Conservation (phyloP, 2,797 vertebrate genomes). For the Poeciliopsis paucimaculata region DNA sequence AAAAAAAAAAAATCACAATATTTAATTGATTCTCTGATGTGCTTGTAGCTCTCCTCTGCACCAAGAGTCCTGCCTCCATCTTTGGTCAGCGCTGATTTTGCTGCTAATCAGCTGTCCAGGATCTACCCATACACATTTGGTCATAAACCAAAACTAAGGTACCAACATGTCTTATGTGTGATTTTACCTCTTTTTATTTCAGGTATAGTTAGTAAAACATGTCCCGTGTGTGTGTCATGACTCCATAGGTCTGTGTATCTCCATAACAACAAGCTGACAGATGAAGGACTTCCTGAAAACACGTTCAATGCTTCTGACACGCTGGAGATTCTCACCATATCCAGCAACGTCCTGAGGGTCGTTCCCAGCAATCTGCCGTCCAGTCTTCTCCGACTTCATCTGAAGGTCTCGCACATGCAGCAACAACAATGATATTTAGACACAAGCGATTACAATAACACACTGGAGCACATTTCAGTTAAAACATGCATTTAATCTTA, state of each 20-base stretch:
- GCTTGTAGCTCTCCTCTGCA: slow-evolving; percentile 88
- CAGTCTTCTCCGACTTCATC: slow-evolving; percentile 89
- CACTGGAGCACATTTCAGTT: not conserved
- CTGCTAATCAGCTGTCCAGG: slow-evolving; percentile 93
- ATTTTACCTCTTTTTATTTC: not conserved
- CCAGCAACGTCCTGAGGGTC: slow-evolving; percentile 93
- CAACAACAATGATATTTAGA: not conserved
- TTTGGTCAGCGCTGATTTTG: slow-evolving; percentile 94
- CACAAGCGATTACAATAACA: not conserved
- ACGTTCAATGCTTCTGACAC: slow-evolving; percentile 92
- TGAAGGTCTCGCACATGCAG: slow-evolving; percentile 84
- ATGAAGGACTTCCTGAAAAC: slow-evolving; percentile 89
- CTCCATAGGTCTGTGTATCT: slow-evolving; percentile 92
- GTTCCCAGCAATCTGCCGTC: slow-evolving; percentile 91
- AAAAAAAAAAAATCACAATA: not conserved
- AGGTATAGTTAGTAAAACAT: not conserved
- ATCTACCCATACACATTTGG: slow-evolving; percentile 96
- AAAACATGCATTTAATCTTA: not conserved
- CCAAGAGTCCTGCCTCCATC: slow-evolving; percentile 90
- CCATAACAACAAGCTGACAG: slow-evolving; percentile 96
- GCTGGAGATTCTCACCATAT: slow-evolving; percentile 95
- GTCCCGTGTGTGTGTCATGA: not conserved
- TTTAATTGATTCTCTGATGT: slow-evolving; percentile 20
- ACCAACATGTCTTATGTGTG: slow-evolving; percentile 44
- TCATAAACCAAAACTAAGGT: slow-evolving; percentile 93